Base-by-base conservation (phyloP, 2,888 invertebrate species). In the Tiphia femorata region DNA sequence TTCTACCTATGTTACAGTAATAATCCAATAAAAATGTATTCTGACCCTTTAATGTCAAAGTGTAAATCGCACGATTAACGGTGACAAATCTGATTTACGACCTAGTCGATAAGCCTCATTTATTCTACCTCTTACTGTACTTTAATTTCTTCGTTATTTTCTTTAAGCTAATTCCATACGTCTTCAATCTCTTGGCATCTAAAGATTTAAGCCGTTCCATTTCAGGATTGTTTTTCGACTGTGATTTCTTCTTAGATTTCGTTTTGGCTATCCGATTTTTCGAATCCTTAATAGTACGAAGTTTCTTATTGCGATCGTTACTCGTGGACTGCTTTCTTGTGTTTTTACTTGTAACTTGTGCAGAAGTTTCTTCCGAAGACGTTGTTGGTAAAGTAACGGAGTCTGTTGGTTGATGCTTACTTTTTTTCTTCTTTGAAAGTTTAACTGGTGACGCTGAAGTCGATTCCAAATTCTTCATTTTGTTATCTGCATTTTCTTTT, bases 141-240 rank as follows among this genome's bases (percentile, higher is more conserved):
- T 90, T 92, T 64, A 92, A 84, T 82, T 91, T 92, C 76, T 91
- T 91, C 77, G 90, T 91, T 74, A 92, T 94, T 79, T 94, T 95
- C 76, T 92, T 94, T 0, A 96, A 96, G 86, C 96, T 96, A 30
- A 97, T 88, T 49, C 97, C 97, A 81, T 94, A 98, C 0, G 96
- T 96, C 76, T 91, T 89, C 6, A 98, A 86, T 64, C 98, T 88
- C 65, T 93, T 92, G 81, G 95, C 93, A 1, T 93, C 76, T 44
- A 80, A 50, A 1, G 70, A 61, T 16, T 68, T 51, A n/a, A 78
- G 55, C 38, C 64, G 59, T 29, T 69, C 52, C n/a, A 48, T 53
- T 1, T 51, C 42, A 8, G 5, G 10, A 12, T 12, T 8, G 16
- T 16, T 16, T 35, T 35, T 8, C 17, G 8, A 17, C 7, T 10